Evolutionary conservation across 2,113 vertebrate species (phyloP).

Genomic region (Psophia crepitans): DNA sequence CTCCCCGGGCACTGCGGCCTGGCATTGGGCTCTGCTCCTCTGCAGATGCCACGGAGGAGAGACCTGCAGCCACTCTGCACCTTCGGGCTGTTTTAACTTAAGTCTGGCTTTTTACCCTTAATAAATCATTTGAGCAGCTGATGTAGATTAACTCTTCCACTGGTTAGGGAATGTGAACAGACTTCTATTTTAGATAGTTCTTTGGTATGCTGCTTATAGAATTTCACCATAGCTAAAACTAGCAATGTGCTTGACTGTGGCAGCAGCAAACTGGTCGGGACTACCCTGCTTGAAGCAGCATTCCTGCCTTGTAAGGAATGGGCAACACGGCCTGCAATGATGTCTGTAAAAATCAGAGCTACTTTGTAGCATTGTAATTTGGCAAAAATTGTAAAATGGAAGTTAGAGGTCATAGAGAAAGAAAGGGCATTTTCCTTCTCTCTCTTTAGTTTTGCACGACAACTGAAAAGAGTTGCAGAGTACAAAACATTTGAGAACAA

Average conservation of each 20-base stretch:
- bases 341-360: background rate
- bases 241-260: rapidly evolving
- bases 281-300: background rate
- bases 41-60: background rate
- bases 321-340: background rate
- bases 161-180: background rate
- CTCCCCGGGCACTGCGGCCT: background rate
- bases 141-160: background rate
- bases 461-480: background rate
- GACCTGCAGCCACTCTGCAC: background rate
- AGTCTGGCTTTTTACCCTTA: background rate
- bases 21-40: background rate
- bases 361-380: background rate
- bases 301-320: background rate
- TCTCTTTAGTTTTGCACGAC: background rate
- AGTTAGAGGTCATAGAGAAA: background rate
- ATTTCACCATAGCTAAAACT: slow-evolving; percentile 26
- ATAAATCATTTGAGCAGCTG: slow-evolving; percentile 12
- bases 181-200: slow-evolving; percentile 12
- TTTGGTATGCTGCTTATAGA: slow-evolving; percentile 32
- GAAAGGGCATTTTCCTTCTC: background rate
- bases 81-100: background rate
- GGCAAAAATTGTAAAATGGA: background rate
- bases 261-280: background rate
- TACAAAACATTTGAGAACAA: background rate